Conservation (phyloP, 2,797 vertebrate genomes). For the Ptychobarbus kaznakovi region DNA sequence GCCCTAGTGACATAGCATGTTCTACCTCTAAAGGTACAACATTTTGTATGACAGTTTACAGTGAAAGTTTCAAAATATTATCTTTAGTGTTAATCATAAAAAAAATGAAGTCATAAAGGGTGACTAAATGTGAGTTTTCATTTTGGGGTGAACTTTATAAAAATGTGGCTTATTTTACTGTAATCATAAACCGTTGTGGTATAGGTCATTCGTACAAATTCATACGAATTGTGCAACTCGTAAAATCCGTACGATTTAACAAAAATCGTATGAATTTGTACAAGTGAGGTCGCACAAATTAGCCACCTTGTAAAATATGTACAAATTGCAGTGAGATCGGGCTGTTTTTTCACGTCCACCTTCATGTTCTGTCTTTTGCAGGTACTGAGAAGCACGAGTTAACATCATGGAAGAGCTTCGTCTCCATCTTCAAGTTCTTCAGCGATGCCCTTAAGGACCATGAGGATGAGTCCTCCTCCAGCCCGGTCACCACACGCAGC, state of each 20-base stretch:
- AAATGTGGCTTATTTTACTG: not conserved
- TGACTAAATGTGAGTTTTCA: not conserved
- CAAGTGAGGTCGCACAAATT: no score
- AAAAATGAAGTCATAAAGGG: not conserved
- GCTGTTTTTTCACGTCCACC: not conserved
- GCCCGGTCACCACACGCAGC: constrained; percentile 83
- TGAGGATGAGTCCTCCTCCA: constrained; percentile 73
- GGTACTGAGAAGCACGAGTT: constrained; percentile 96
- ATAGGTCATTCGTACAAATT: not conserved
- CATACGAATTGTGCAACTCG: no score
- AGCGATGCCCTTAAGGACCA: constrained; percentile 77
- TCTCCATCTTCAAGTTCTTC: constrained; percentile 94
- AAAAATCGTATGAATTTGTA: no score
- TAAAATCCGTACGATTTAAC: not conserved
- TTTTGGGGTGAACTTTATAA: not conserved
- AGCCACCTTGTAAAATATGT: not conserved
- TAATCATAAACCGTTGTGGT: not conserved
- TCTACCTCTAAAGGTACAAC: no score
- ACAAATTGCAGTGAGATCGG: no score
- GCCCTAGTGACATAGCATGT: not conserved
- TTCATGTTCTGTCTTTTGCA: constrained; percentile 62
- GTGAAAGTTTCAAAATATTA: not conserved
- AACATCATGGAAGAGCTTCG: constrained; percentile 94
- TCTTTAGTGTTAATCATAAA: not conserved
- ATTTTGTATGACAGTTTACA: not conserved